phyloP scores from a whole-genome alignment of 2,113 vertebrate species.

The Nesoenas mayeri region DNA sequence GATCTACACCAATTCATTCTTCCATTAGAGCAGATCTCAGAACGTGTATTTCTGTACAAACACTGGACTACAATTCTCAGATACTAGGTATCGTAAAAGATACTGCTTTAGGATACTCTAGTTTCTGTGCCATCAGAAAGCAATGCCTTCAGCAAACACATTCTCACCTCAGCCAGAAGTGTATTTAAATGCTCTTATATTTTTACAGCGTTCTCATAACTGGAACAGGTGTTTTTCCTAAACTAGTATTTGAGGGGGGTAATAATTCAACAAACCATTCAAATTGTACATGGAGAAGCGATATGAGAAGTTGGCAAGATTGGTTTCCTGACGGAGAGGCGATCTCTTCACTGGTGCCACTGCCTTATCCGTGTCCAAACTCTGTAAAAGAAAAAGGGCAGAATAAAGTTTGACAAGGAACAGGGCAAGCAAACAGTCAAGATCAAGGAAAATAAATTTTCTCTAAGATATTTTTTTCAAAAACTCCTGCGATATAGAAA shows the following conservation, averaged over 20 bases:
- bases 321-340: slow-evolving; percentile 94
- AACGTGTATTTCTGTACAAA: background rate
- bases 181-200: background rate
- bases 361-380: slow-evolving; percentile 91
- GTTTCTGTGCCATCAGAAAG: background rate
- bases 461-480: background rate
- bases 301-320: slow-evolving; percentile 99
- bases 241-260: background rate
- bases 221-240: background rate
- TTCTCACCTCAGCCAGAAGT: background rate
- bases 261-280: slow-evolving; percentile 85
- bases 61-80: background rate
- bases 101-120: background rate
- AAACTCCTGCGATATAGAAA: background rate
- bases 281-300: slow-evolving; percentile 99
- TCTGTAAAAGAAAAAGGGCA: slow-evolving; percentile 69
- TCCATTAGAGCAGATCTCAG: background rate
- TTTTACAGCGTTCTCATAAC: background rate
- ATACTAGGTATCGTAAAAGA: background rate
- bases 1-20: background rate
- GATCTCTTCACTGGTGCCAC: slow-evolving; percentile 89
- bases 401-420: background rate
- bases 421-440: background rate
- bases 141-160: background rate
- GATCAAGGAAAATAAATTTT: background rate